Evolutionary conservation across 2,888 invertebrate genomes (phyloP).

Genomic region (Ophion ventricosus): DNA sequence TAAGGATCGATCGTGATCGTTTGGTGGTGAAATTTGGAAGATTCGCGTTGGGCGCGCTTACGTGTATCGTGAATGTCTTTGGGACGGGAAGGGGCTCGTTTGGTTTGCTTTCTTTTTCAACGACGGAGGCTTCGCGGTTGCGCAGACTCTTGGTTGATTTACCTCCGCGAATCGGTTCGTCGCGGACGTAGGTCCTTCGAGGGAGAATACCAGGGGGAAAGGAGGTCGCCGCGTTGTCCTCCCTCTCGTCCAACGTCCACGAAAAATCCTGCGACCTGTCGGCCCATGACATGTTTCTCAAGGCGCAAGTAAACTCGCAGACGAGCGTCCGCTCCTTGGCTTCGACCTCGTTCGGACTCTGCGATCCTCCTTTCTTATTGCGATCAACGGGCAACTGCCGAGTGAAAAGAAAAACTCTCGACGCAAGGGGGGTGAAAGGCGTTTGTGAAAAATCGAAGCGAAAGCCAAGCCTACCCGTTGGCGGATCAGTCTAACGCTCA

Average conservation of each 20-base stretch:
- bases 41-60: constrained; percentile 11
- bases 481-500: constrained; percentile 85
- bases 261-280: constrained; percentile 63
- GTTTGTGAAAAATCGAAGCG: neutral
- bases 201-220: constrained; percentile 48
- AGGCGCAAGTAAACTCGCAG: constrained; percentile 57
- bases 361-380: constrained; percentile 43
- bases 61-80: constrained; percentile 61
- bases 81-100: constrained; percentile 47
- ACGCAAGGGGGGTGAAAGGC: too few species aligned
- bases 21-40: neutral
- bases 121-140: constrained; percentile 7
- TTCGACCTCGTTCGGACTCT: constrained; percentile 26
- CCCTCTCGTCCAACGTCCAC: constrained; percentile 46
- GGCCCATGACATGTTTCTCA: constrained; percentile 64
- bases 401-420: neutral
- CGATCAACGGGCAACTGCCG: constrained; percentile 43
- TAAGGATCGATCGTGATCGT: neutral
- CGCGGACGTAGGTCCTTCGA: constrained; percentile 29
- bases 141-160: constrained; percentile 51
- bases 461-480: constrained; percentile 81
- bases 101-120: constrained; percentile 18
- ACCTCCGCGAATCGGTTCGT: constrained; percentile 14
- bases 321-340: constrained; percentile 47
- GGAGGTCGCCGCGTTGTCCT: constrained; percentile 21